Evolutionary conservation across 1,140 invertebrate species (phyloP).

Genomic region (Gyrodactylus salaris): DNA sequence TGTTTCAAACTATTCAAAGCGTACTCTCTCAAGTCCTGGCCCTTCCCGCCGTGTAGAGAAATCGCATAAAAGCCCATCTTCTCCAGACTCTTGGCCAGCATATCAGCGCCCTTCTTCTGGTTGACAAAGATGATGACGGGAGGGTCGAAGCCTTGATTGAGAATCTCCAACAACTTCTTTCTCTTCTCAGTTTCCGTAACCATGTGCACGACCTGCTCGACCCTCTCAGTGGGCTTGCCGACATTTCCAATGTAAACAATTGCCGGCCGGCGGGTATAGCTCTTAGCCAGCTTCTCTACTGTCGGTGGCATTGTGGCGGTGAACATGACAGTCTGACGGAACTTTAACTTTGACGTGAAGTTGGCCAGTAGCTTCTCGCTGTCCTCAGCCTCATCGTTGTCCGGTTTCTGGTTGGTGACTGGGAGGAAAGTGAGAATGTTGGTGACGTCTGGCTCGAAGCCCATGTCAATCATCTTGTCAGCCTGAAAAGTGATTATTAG

Average conservation of each 20-base stretch:
- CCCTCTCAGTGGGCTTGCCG: constrained; percentile 81
- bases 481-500: no score
- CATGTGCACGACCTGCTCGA: constrained; percentile 85
- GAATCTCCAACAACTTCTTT: constrained; percentile 26
- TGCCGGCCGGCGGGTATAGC: constrained; percentile 66
- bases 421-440: constrained; percentile 94
- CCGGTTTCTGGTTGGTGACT: constrained; percentile 85
- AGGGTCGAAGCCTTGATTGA: constrained; percentile 44
- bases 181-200: constrained; percentile 63
- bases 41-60: constrained; percentile 92
- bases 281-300: constrained; percentile 68
- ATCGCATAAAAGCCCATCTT: constrained; percentile 50
- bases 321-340: constrained; percentile 97
- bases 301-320: constrained; percentile 97
- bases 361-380: constrained; percentile 56
- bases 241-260: constrained; percentile 93
- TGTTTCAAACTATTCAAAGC: constrained; percentile 71
- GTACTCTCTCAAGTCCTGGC: constrained; percentile 93
- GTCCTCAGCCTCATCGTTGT: constrained; percentile 88
- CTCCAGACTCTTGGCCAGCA: constrained; percentile 71
- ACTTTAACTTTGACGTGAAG: constrained; percentile 67
- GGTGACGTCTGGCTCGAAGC: constrained; percentile 86
- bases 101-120: constrained; percentile 95
- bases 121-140: constrained; percentile 99
- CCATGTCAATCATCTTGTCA: constrained; percentile 97